Evolutionary conservation across 2,888 invertebrate genomes (phyloP), one percentile per base, ranked within the genome.

Genomic region (Nomada fabriciana): DNA sequence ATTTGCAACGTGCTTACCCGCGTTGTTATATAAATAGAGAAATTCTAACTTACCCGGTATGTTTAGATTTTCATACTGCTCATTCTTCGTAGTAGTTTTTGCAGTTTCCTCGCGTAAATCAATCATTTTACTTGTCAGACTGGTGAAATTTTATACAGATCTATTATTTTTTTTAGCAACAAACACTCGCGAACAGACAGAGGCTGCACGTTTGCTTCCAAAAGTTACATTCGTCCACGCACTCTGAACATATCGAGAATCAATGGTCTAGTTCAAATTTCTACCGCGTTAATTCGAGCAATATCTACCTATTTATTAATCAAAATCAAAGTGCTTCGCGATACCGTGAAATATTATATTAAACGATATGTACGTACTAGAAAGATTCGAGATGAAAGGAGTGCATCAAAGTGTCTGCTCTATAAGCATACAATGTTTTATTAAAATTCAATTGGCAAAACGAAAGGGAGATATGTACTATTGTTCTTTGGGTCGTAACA

Each of bases 91-190:
- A 20, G 83, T 50, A 76, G 77, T 83, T 70, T 81, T 85, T 29
- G 86, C 68, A 71, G 82, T 89, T 9, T 90, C 87, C 59, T 86
- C 84, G 10, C 90, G 89, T 77, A 92, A 84, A 87, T 92, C 92
- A 85, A 91, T 89, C 92, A 92, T 92, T 89, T 90, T 85, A 18
- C 0, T 36, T 15, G 25, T 61, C 13, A n/a, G 42, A 65, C 70
- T 36, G 10, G 25, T 52, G 9, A 64, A 72, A 68, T 72, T 68
- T 64, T 25, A 57, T 18, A 10, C 67, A 15, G 47, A 15, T 47
- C 15, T 50, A 59, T 59, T 59, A 79, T 52, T 13, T 43, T 7
- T 43, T 7, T 0, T n/a, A 36, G 4, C 13, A 52, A 13, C 15
- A 65, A 52, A 10, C 15, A 70, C 36, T 43, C 13, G 47, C 13